These are phyloP conservation scores for Vanessa atalanta DNA, from an alignment of 1,140 invertebrate genomes.

Conservation along the genomic window DNA sequence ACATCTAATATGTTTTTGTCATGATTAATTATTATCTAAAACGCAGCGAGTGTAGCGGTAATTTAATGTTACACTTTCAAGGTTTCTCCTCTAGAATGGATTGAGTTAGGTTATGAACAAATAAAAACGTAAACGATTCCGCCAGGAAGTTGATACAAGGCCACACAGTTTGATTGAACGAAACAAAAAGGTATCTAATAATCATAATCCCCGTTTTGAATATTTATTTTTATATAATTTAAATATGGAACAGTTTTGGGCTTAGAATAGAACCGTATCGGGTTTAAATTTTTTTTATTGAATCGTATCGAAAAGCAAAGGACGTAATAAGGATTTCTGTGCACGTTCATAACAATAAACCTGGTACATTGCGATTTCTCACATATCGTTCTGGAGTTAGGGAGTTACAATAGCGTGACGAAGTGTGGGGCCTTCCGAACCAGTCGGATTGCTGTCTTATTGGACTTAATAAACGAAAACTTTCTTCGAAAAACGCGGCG, in stretches of 20 bases:
- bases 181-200: background rate
- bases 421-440: too few species aligned
- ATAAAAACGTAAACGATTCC: background rate
- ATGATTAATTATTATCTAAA: background rate
- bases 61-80: slow-evolving; percentile 11
- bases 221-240: background rate
- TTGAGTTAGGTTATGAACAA: slow-evolving; percentile 25
- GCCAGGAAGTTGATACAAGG: background rate
- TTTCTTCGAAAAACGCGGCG: too few species aligned
- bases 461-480: too few species aligned
- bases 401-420: too few species aligned
- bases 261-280: too few species aligned
- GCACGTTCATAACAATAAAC: too few species aligned
- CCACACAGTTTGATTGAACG: background rate
- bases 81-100: slow-evolving; percentile 4
- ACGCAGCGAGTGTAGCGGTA: background rate
- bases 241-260: background rate
- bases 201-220: background rate
- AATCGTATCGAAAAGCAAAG: too few species aligned
- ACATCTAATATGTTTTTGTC: background rate
- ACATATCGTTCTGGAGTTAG: too few species aligned
- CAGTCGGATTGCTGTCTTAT: too few species aligned
- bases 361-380: too few species aligned
- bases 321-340: too few species aligned
- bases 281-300: too few species aligned